Percentiles rank a stretch among this genome's conserved stretches.
phyloP scores from a whole-genome alignment of 1,140 invertebrate species.

The Macrotrachela quadricornifera region DNA sequence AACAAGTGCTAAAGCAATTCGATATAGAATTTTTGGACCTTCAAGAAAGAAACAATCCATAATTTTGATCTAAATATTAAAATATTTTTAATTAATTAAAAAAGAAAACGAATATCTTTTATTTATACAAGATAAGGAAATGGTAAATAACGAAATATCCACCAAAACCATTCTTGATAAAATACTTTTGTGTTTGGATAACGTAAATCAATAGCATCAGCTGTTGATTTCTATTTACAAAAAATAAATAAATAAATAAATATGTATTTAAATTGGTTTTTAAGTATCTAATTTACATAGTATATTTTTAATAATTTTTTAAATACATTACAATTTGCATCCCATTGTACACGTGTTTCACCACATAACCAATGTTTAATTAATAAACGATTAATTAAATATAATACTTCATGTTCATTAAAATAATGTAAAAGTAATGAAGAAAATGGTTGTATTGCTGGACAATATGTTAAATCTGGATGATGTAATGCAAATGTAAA shows the following conservation, averaged over 20 bases:
- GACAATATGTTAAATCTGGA: constrained; percentile 6
- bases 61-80: constrained; percentile 45
- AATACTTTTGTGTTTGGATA: not conserved
- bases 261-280: not conserved
- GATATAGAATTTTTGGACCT: constrained; percentile 79
- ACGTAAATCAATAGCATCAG: not conserved
- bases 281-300: constrained; percentile 2
- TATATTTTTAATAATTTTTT: constrained; percentile 5
- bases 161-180: constrained; percentile 65
- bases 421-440: constrained; percentile 4
- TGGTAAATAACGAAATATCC: constrained; percentile 76
- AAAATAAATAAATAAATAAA: not conserved
- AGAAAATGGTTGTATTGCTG: constrained; percentile 1
- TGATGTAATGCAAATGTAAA: constrained; percentile 4
- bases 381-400: not conserved
- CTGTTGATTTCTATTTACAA: not conserved
- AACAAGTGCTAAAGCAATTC: constrained; percentile 54
- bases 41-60: constrained; percentile 92
- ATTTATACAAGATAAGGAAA: constrained; percentile 59
- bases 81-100: not conserved
- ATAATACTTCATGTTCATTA: constrained; percentile 6
- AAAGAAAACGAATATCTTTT: not conserved
- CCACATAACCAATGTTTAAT: not conserved
- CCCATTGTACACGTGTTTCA: constrained; percentile 1
- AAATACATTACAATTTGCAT: constrained; percentile 1